A percentile compares a stretch with the other conserved stretches of the same genome.
phyloP scores from a whole-genome alignment of 2,113 vertebrate genomes.

The Sarotherodon lohbergeri region DNA sequence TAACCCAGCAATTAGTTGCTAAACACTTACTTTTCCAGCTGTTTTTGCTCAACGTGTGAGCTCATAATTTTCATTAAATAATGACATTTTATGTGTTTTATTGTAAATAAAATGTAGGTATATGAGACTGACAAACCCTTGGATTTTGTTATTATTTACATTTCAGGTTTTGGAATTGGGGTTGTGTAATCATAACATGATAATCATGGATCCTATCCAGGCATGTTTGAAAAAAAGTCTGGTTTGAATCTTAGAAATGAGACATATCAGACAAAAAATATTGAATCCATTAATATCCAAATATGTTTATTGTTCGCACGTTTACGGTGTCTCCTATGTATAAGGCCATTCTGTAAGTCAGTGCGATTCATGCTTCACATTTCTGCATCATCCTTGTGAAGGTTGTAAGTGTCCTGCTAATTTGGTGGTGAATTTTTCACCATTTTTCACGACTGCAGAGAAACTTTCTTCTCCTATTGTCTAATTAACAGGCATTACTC shows the following conservation, averaged over 20 bases:
- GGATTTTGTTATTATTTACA: background rate
- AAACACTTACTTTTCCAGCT: background rate
- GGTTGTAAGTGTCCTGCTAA: background rate
- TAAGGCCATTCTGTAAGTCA: background rate
- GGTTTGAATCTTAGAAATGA: background rate
- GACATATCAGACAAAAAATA: background rate
- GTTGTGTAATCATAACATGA: background rate
- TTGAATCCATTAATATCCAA: background rate
- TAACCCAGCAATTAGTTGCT: background rate
- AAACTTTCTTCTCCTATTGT: background rate
- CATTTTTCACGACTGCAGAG: background rate
- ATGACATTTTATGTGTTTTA: background rate
- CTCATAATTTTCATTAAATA: background rate
- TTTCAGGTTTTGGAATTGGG: background rate
- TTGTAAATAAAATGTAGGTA: background rate
- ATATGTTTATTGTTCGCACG: rapidly evolving
- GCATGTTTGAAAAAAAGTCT: background rate
- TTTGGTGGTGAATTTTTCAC: background rate
- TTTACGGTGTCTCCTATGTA: background rate
- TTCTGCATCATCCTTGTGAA: background rate
- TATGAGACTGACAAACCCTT: rapidly evolving
- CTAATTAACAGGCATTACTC: background rate
- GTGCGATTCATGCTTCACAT: background rate
- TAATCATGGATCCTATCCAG: rapidly evolving
- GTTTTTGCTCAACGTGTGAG: background rate